Percentiles rank a stretch among this genome's conserved stretches.
Conservation (phyloP, 2,113 vertebrate genomes). For the Sigmodon hispidus region DNA sequence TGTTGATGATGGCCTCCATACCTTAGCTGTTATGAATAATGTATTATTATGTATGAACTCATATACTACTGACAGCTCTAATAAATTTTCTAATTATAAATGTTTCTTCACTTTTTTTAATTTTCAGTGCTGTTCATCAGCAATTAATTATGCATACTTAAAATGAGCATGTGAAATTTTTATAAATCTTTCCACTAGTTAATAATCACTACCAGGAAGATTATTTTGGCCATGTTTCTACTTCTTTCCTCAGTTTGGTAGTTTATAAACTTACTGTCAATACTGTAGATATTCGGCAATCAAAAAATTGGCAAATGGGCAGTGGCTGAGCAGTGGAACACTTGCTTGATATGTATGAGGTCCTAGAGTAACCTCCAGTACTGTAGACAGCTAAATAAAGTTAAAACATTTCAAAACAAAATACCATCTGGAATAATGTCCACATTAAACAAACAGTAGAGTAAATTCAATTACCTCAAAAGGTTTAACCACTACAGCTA, state of each 20-base stretch:
- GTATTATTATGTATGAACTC: constrained; percentile 20
- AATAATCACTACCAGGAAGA: constrained; percentile 21
- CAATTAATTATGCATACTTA: constrained; percentile 8
- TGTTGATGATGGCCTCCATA: not conserved
- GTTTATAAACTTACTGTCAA: constrained; percentile 35
- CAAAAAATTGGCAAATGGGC: not conserved
- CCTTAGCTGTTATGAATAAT: not conserved
- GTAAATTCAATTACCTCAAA: not conserved
- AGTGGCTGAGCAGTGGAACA: not conserved
- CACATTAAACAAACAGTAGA: not conserved
- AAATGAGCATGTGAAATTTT: constrained; percentile 7
- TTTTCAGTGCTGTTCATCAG: constrained; percentile 25
- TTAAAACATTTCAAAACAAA: not conserved
- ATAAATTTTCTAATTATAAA: constrained; percentile 43
- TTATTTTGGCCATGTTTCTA: not conserved
- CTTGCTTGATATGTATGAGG: not conserved
- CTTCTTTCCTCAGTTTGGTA: not conserved
- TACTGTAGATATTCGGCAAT: not conserved
- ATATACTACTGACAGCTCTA: not conserved
- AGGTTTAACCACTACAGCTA: not conserved
- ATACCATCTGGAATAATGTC: not conserved
- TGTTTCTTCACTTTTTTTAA: not conserved
- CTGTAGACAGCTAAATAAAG: not conserved
- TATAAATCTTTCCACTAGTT: not conserved
- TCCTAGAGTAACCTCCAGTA: not conserved